phyloP scores from a whole-genome alignment of 2,888 invertebrate species.

The Coleophora deauratella region DNA sequence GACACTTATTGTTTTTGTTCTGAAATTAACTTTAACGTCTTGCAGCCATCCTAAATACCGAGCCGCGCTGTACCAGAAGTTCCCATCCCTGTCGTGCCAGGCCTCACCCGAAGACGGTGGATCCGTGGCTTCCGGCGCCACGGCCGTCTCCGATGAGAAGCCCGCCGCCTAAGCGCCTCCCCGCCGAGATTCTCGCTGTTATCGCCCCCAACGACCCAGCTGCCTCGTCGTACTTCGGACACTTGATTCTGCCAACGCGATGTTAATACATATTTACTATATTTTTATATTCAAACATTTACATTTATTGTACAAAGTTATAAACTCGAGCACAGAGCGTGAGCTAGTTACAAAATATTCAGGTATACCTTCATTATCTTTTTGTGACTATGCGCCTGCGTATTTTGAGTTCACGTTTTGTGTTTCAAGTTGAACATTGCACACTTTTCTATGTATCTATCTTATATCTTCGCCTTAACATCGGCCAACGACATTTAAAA shows the following conservation, averaged over 20 bases:
- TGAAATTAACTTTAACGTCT: conserved; percentile 14
- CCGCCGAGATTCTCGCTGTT: conserved; percentile 3
- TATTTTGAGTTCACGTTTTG: conserved; percentile 68
- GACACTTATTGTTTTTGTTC: not conserved
- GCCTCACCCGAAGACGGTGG: conserved; percentile 74
- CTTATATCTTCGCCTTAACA: conserved; percentile 32
- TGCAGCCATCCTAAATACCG: conserved; percentile 86
- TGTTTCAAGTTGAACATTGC: conserved; percentile 62
- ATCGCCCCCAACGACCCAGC: conserved; percentile 14
- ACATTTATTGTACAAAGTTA: conserved; percentile 59
- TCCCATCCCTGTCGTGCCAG: conserved; percentile 84
- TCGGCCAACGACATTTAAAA: conserved; percentile 47
- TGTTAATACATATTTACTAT: conserved; percentile 45
- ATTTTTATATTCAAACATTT: conserved; percentile 64
- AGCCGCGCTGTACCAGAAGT: conserved; percentile 82
- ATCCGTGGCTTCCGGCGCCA: conserved; percentile 80
- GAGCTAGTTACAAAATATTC: conserved; percentile 58
- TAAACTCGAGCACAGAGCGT: conserved; percentile 59
- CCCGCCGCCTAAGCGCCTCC: conserved; percentile 68
- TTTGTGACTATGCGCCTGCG: conserved; percentile 26
- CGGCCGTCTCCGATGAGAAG: conserved; percentile 79
- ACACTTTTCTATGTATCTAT: conserved; percentile 60
- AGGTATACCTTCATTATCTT: conserved; percentile 25
- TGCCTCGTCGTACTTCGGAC: conserved; percentile 30
- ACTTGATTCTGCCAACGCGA: conserved; percentile 53